These are phyloP conservation scores for Gymnoscelis rufifasciata DNA, from an alignment of 2,888 invertebrate genomes.

Conservation along the genomic window DNA sequence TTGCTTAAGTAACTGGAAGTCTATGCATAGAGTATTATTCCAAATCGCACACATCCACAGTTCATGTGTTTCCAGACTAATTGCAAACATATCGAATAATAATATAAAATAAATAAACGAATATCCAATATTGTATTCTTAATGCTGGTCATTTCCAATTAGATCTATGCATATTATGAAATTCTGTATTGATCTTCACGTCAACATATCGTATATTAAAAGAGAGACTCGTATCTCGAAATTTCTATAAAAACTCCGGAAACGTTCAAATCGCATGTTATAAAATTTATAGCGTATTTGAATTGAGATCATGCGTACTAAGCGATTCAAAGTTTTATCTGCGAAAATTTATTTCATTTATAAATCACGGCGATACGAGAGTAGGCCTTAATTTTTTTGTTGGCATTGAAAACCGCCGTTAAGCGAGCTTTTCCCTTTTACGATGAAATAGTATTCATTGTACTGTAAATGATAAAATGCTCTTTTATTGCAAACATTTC, in stretches of 20 bases:
- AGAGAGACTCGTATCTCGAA: too few species aligned
- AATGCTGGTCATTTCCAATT: too few species aligned
- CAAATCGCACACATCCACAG: too few species aligned
- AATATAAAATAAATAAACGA: too few species aligned
- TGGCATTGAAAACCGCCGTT: conserved; percentile 26
- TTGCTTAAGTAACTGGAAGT: too few species aligned
- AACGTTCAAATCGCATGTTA: conserved; percentile 16
- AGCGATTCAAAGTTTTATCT: conserved; percentile 37
- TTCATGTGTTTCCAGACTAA: too few species aligned
- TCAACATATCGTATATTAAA: too few species aligned
- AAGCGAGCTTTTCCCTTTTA: conserved; percentile 11
- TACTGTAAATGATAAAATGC: conserved; percentile 2
- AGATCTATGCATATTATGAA: too few species aligned
- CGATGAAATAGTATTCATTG: conserved; percentile 13
- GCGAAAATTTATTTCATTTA: conserved; percentile 41
- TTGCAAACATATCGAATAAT: too few species aligned
- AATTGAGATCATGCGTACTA: conserved; percentile 30
- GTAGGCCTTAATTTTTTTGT: conserved; percentile 30
- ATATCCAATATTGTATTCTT: too few species aligned
- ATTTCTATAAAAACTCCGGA: background rate
- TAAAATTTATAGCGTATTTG: conserved; percentile 29
- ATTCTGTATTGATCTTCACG: too few species aligned
- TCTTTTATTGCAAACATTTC: background rate
- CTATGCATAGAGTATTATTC: too few species aligned
- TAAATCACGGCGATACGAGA: conserved; percentile 38